Percentiles rank a stretch among this genome's conserved stretches.
These are phyloP conservation scores for Camelus dromedarius DNA, from an alignment of 2,113 vertebrate species.

Conservation along the genomic window DNA sequence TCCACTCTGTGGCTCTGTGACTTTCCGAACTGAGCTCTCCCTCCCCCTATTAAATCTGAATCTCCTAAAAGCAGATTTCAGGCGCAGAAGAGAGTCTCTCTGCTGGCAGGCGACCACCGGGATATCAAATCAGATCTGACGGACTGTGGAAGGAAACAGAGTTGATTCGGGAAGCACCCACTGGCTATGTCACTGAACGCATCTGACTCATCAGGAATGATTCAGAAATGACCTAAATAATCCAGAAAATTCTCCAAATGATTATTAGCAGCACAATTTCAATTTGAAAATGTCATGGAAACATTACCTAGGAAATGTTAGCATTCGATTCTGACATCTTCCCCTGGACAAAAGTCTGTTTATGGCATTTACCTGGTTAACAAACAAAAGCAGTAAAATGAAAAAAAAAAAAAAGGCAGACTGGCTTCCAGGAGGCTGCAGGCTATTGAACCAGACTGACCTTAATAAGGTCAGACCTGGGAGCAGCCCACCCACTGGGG, in stretches of 20 bases:
- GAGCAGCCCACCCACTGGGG: constrained; percentile 70
- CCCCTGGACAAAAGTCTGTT: not conserved
- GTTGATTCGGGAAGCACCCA: not conserved
- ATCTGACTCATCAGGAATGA: not conserved
- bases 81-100: not conserved
- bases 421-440: constrained; percentile 55
- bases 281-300: constrained; percentile 27
- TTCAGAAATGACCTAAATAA: not conserved
- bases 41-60: not conserved
- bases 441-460: constrained; percentile 77
- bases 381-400: constrained; percentile 41
- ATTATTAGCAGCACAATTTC: not conserved
- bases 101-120: not conserved
- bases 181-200: not conserved
- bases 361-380: constrained; percentile 62
- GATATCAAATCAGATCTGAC: not conserved
- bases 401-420: not conserved
- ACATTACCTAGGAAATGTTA: not conserved
- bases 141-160: not conserved
- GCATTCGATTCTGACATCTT: not conserved
- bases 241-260: not conserved
- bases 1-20: not conserved
- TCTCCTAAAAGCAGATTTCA: not conserved
- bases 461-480: constrained; percentile 76
- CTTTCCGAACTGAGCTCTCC: not conserved